Percentiles rank a stretch among this genome's conserved stretches.
Evolutionary conservation across 2,888 invertebrate genomes (phyloP).

Genomic region (Prosopocoilus inquinatus): DNA sequence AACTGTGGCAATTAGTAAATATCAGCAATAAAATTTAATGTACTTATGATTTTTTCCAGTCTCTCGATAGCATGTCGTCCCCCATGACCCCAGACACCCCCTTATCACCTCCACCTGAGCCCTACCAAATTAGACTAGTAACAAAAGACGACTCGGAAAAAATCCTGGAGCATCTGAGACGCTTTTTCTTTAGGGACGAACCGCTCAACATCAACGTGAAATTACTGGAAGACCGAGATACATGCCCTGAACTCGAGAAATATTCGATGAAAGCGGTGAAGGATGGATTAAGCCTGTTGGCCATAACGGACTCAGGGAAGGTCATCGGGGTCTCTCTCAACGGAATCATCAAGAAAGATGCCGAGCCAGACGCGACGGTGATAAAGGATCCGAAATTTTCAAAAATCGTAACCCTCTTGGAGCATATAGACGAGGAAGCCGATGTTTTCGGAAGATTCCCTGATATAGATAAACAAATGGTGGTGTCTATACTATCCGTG

Average conservation of each 20-base stretch:
- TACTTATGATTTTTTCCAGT: conserved; percentile 17
- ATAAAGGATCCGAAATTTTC: conserved; percentile 63
- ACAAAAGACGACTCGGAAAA: conserved; percentile 50
- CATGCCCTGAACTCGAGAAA: conserved; percentile 63
- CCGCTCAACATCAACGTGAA: conserved; percentile 65
- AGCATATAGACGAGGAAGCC: conserved; percentile 57
- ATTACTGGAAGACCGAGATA: conserved; percentile 60
- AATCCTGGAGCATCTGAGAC: conserved; percentile 57
- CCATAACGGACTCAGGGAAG: conserved; percentile 58
- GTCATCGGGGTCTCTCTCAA: conserved; percentile 51
- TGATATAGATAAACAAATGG: conserved; percentile 55
- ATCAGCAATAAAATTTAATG: too few relatives aligned
- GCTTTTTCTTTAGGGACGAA: conserved; percentile 71
- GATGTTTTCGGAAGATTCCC: conserved; percentile 60
- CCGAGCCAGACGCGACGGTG: conserved; percentile 50
- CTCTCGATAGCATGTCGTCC: conserved; percentile 36
- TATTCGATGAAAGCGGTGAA: conserved; percentile 58
- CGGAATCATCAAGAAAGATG: conserved; percentile 43
- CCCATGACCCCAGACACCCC: conserved; percentile 37
- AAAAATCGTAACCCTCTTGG: conserved; percentile 62
- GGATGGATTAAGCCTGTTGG: conserved; percentile 63
- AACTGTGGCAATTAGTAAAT: too few relatives aligned
- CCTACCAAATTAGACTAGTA: conserved; percentile 51
- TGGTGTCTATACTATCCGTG: conserved; percentile 66
- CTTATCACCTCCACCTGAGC: conserved; percentile 27